These are phyloP conservation scores for Dynastes tityus DNA, from an alignment of 2,888 invertebrate genomes.

Conservation along the genomic window DNA sequence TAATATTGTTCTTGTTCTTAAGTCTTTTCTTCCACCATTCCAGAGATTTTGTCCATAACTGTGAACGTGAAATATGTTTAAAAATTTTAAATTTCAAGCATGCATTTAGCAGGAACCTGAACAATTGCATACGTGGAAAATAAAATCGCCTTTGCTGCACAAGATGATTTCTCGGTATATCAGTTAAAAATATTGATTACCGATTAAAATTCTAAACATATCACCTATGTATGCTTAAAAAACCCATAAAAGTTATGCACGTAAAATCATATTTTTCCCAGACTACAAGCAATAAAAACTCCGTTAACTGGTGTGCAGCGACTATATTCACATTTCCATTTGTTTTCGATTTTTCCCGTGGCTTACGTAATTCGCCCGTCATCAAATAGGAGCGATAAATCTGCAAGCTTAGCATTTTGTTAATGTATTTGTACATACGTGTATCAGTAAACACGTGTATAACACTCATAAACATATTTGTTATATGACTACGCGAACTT, in stretches of 20 bases:
- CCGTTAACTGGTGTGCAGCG: background rate
- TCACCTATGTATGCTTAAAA: background rate
- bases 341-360: constrained; percentile 17
- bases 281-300: background rate
- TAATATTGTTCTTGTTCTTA: too few relatives aligned
- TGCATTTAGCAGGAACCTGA: too few relatives aligned
- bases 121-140: background rate
- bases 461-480: too few relatives aligned
- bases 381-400: constrained; percentile 5
- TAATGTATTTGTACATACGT: background rate
- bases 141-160: background rate
- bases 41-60: too few relatives aligned
- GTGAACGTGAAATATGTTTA: too few relatives aligned
- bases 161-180: constrained; percentile 1
- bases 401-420: constrained; percentile 1
- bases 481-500: too few relatives aligned
- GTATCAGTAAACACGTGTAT: constrained; percentile 8
- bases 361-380: constrained; percentile 6
- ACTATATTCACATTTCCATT: background rate
- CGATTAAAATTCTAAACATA: constrained; percentile 11
- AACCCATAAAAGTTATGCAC: background rate
- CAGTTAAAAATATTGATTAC: background rate
- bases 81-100: too few relatives aligned
- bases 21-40: too few relatives aligned
- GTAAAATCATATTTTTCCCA: background rate